phyloP scores from a whole-genome alignment of 2,888 invertebrate genomes.

The Amphipoea oculea region DNA sequence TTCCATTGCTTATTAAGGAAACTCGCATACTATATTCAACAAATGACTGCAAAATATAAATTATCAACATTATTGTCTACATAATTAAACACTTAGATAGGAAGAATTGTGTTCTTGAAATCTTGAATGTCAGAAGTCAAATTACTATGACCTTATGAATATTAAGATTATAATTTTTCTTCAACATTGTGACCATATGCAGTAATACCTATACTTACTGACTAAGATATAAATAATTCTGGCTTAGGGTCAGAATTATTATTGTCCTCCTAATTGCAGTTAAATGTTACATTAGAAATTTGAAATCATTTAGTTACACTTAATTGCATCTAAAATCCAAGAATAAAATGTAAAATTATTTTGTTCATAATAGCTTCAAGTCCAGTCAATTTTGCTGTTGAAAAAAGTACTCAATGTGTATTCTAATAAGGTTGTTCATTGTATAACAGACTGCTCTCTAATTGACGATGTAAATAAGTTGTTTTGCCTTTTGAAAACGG shows the following conservation, averaged over 20 bases:
- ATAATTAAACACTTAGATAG: conserved; percentile 37
- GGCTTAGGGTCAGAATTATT: neutral
- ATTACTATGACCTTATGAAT: conserved; percentile 40
- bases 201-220: neutral
- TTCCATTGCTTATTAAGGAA: conserved; percentile 28
- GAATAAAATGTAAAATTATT: neutral
- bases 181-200: neutral
- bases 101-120: conserved; percentile 46
- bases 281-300: conserved; percentile 2
- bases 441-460: conserved; percentile 48
- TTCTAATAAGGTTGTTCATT: conserved; percentile 7
- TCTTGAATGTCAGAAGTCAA: conserved; percentile 51
- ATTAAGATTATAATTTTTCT: conserved; percentile 16
- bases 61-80: conserved; percentile 40
- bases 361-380: conserved; percentile 9
- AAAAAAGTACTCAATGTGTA: conserved; percentile 7
- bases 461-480: conserved; percentile 37
- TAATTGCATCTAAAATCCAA: conserved; percentile 27
- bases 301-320: conserved; percentile 16
- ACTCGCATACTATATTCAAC: conserved; percentile 8
- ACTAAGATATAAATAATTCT: conserved; percentile 4
- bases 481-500: conserved; percentile 40
- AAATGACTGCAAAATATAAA: conserved; percentile 28
- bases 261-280: neutral
- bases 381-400: conserved; percentile 14